Evolutionary conservation across 2,113 vertebrate genomes (phyloP).

Genomic region (Pavo muticus): DNA sequence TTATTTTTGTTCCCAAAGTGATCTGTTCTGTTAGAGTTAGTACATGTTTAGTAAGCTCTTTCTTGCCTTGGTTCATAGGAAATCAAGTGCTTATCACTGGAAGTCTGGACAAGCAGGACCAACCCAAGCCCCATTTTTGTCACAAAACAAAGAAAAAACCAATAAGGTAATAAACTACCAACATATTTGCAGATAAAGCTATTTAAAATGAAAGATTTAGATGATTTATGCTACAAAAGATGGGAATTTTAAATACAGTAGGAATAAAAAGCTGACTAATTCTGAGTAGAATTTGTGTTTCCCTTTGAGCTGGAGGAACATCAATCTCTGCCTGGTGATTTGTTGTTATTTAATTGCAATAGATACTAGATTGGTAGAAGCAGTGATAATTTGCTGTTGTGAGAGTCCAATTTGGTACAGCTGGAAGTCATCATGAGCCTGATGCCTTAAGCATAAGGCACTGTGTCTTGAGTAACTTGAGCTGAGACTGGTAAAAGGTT

Average conservation of each 20-base stretch:
- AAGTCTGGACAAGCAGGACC: conserved; percentile 79
- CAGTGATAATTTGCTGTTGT: background rate
- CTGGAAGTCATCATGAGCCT: background rate
- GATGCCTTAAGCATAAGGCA: background rate
- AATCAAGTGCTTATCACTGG: conserved; percentile 82
- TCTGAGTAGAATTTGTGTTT: background rate
- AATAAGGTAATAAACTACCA: conserved; percentile 80
- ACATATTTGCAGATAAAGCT: background rate
- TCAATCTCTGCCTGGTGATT: background rate
- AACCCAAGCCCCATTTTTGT: conserved; percentile 30
- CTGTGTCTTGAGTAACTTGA: background rate
- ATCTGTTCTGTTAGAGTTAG: background rate
- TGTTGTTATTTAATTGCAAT: background rate
- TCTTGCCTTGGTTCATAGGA: conserved; percentile 69
- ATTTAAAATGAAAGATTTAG: background rate
- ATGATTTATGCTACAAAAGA: background rate
- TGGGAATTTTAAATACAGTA: background rate
- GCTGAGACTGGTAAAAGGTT: background rate
- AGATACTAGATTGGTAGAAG: background rate
- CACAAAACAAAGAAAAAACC: conserved; percentile 75
- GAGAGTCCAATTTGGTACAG: background rate
- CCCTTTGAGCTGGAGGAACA: background rate
- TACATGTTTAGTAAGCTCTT: background rate
- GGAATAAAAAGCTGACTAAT: background rate
- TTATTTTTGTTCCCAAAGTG: no score